Conservation (phyloP, 1,140 invertebrate species). For the Lerema accius region DNA sequence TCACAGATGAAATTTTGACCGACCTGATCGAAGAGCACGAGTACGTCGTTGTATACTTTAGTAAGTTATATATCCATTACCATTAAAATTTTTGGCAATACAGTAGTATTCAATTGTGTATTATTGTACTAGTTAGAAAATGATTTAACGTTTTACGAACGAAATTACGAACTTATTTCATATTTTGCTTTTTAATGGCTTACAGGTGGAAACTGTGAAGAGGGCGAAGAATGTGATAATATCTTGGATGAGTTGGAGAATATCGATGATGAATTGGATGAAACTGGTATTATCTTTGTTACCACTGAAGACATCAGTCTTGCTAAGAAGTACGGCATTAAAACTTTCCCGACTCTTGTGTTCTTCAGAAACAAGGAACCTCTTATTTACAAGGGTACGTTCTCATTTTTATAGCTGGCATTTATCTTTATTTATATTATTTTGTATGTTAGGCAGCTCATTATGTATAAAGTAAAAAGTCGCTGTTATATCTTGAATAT, state of each 20-base stretch:
- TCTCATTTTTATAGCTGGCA: too few relatives aligned
- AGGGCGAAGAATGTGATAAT: constrained; percentile 92
- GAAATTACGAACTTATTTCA: too few relatives aligned
- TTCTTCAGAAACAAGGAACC: constrained; percentile 96
- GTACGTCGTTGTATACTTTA: constrained; percentile 97
- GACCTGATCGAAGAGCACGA: constrained; percentile 95
- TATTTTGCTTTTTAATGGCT: too few relatives aligned
- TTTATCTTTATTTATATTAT: too few relatives aligned
- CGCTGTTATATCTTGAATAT: too few relatives aligned
- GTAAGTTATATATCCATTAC: too few relatives aligned
- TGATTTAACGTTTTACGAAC: too few relatives aligned
- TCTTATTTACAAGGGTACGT: constrained; percentile 86
- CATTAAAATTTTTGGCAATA: too few relatives aligned
- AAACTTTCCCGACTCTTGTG: constrained; percentile 92
- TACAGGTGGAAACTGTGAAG: constrained; percentile 92
- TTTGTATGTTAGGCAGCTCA: too few relatives aligned
- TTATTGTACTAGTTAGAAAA: too few relatives aligned
- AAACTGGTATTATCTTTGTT: constrained; percentile 96
- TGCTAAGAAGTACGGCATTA: constrained; percentile 94
- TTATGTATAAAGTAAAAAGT: too few relatives aligned
- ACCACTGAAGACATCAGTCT: constrained; percentile 93
- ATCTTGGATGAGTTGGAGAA: constrained; percentile 94
- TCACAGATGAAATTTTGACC: constrained; percentile 95
- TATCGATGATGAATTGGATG: constrained; percentile 96
- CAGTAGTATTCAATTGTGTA: too few relatives aligned